Base-by-base conservation (phyloP, 2,888 invertebrate species). In the Piscicola geometra region DNA sequence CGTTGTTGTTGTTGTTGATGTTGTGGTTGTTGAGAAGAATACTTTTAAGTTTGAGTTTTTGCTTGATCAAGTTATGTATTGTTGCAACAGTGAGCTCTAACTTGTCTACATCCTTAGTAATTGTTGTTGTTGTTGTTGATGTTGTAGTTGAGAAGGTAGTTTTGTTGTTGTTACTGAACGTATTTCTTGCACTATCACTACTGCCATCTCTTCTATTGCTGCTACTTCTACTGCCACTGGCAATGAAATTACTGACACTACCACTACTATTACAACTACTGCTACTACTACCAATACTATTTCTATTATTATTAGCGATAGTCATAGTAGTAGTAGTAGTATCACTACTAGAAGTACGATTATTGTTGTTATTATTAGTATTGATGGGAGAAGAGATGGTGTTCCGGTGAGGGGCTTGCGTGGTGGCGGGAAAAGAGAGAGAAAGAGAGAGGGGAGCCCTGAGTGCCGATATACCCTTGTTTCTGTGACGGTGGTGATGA, bases 381-480 rank as follows among this genome's bases (percentile, higher is more conserved):
- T 25, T 25, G 41, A 15, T 56, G 21, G 60, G 21, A n/a, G 21
- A 18, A n/a, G 21, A 3, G 60, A 21, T 56, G 60, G 60, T 56
- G 60, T 5, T 21, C 3, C 25, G 9, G 21, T 56, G 60, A 5
- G 60, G 60, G 15, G 41, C 41, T 56, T 56, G n/a, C 3, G 60
- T 56, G 25, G 60, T 56, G n/a, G 60, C 60, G 60, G 60, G 60
- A n/a, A 56, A 56, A n/a, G 60, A 56, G 21, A 56, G 60, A 5
- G 60, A 56, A 21, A 56, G 60, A 21, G 60, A 56, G 21, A 56
- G 25, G n/a, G 60, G 60, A 56, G n/a, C 25, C n/a, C 60, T 56
- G 3, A 3, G 25, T 25, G 12, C 25, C 25, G 60, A 56, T 56
- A 56, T 56, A 3, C 60, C 60, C 25, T 56, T 56, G 60, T 56